Conservation (phyloP, 2,888 invertebrate species). For the Nephrotoma appendiculata region DNA sequence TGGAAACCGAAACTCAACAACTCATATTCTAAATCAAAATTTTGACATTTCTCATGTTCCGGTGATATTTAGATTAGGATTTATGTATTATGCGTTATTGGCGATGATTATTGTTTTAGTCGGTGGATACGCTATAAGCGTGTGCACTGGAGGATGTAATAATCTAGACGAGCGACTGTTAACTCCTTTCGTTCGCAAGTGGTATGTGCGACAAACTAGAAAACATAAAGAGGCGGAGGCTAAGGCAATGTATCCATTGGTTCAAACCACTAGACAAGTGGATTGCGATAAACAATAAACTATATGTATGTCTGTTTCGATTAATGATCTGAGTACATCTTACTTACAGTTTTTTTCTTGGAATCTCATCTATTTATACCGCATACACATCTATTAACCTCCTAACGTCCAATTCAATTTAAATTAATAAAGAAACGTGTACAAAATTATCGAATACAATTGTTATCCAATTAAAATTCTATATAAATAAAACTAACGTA, state of each 20-base stretch:
- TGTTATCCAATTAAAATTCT: background rate
- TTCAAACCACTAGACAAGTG: background rate
- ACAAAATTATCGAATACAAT: background rate
- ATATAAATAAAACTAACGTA: background rate
- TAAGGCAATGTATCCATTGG: background rate
- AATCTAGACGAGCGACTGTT: slow-evolving; percentile 12
- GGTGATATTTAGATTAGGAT: slow-evolving; percentile 42
- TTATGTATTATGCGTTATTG: slow-evolving; percentile 51
- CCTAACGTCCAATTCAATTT: background rate
- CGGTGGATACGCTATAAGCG: slow-evolving; percentile 46
- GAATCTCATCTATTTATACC: no score
- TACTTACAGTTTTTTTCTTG: no score
- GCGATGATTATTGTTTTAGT: slow-evolving; percentile 43
- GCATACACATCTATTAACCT: background rate
- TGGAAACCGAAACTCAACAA: background rate
- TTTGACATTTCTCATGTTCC: background rate
- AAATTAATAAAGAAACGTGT: background rate
- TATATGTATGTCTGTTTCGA: background rate
- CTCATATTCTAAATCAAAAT: background rate
- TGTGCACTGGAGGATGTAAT: slow-evolving; percentile 30
- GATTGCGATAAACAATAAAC: background rate
- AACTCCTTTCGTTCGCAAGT: slow-evolving; percentile 9
- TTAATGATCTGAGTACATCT: no score
- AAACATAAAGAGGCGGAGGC: background rate
- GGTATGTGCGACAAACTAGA: background rate